Percentiles rank a stretch among this genome's conserved stretches.
These are phyloP conservation scores for Syngnathus typhle DNA, from an alignment of 2,113 vertebrate genomes.

Conservation along the genomic window DNA sequence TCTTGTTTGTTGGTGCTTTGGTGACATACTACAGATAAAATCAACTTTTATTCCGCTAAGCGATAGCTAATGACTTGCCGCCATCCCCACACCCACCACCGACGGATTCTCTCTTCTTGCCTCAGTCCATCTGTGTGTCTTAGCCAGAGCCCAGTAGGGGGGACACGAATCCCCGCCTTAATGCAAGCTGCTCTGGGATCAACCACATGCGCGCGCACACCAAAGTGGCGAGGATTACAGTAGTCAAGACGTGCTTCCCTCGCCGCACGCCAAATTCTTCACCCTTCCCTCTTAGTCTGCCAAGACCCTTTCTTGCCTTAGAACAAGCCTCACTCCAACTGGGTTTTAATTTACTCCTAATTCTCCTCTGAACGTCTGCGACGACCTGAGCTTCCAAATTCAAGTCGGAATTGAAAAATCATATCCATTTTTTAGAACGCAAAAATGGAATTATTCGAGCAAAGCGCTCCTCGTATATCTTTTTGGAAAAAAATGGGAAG, in stretches of 20 bases:
- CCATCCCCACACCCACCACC: conserved; percentile 7
- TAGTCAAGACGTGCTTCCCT: conserved; percentile 30
- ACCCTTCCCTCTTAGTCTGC: conserved; percentile 28
- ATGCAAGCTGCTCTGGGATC: conserved; percentile 52
- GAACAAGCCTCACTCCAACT: conserved; percentile 48
- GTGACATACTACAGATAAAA: neutral
- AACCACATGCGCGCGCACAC: conserved; percentile 35
- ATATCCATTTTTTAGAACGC: conserved; percentile 55
- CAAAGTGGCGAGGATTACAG: conserved; percentile 35
- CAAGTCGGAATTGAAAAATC: conserved; percentile 57
- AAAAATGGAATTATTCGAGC: conserved; percentile 62
- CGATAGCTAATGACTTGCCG: conserved; percentile 51
- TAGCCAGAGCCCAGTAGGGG: conserved; percentile 54
- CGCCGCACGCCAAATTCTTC: conserved; percentile 40
- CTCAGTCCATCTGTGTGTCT: conserved; percentile 54
- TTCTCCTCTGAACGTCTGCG: conserved; percentile 60
- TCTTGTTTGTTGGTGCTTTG: neutral
- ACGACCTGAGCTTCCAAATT: conserved; percentile 54
- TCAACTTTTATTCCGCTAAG: conserved; percentile 19
- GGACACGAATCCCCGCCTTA: conserved; percentile 44
- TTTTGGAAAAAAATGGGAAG: neutral
- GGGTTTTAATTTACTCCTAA: conserved; percentile 62
- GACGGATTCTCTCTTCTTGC: conserved; percentile 37
- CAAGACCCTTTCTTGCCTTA: conserved; percentile 31
- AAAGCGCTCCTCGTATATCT: conserved; percentile 31